Evolutionary conservation across 2,113 vertebrate species (phyloP).

Genomic region (Dissostichus mawsoni): DNA sequence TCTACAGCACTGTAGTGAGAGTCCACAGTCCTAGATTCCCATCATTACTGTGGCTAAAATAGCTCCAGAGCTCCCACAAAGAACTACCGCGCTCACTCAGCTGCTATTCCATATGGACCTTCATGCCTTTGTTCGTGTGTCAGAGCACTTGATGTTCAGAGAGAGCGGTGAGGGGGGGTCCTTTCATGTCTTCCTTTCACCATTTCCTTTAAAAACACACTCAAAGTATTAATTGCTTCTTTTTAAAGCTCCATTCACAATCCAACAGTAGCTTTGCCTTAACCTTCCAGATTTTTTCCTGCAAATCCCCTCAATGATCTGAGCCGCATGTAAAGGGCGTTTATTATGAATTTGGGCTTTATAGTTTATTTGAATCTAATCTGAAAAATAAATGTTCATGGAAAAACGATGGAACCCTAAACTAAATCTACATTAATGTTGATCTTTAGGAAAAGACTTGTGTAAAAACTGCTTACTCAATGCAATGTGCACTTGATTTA

Average conservation of each 20-base stretch:
- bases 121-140: slow-evolving; percentile 42
- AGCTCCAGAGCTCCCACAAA: slow-evolving; percentile 42
- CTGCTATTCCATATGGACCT: slow-evolving; percentile 36
- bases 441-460: too few species aligned
- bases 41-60: slow-evolving; percentile 52
- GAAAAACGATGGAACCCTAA: background rate
- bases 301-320: background rate
- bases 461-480: too few species aligned
- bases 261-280: slow-evolving; percentile 10
- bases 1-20: slow-evolving; percentile 19
- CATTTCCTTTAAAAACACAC: slow-evolving; percentile 56
- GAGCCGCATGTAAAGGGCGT: background rate
- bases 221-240: slow-evolving; percentile 51
- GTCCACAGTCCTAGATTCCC: slow-evolving; percentile 61
- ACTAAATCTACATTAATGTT: background rate
- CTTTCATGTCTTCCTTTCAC: slow-evolving; percentile 47
- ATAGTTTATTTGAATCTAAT: too few species aligned
- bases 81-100: slow-evolving; percentile 38
- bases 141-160: slow-evolving; percentile 50
- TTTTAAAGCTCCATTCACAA: slow-evolving; percentile 31
- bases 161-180: slow-evolving; percentile 28
- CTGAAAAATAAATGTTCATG: background rate
- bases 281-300: background rate
- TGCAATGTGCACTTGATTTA: too few species aligned
- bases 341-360: background rate